These are phyloP conservation scores for Pteria penguin DNA, from an alignment of 2,888 invertebrate species.

Conservation along the genomic window DNA sequence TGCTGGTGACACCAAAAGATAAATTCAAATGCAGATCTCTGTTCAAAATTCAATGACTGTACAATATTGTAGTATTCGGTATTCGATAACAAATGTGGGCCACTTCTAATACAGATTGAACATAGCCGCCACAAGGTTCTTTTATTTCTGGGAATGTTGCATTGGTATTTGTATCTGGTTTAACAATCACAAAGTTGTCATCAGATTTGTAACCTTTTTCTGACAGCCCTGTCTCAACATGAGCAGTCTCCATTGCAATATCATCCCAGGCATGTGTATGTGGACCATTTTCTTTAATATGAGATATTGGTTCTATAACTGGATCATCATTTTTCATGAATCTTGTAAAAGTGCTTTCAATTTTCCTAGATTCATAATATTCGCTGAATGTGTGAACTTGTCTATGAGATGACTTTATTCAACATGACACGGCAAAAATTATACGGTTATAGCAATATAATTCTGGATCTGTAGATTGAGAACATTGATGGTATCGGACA, in stretches of 20 bases:
- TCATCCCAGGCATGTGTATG: slow-evolving; percentile 34
- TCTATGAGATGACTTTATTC: slow-evolving; percentile 28
- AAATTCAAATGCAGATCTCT: background rate
- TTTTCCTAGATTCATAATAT: slow-evolving; percentile 36
- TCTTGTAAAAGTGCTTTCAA: slow-evolving; percentile 15
- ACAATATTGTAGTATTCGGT: slow-evolving; percentile 20
- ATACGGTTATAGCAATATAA: slow-evolving; percentile 37
- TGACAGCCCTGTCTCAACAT: slow-evolving; percentile 33
- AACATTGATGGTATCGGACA: slow-evolving; percentile 41
- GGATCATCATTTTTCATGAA: slow-evolving; percentile 34
- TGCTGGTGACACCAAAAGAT: slow-evolving; percentile 1
- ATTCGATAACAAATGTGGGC: slow-evolving; percentile 20
- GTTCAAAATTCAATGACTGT: slow-evolving; percentile 12
- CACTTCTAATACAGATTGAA: slow-evolving; percentile 10
- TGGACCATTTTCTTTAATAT: slow-evolving; percentile 33
- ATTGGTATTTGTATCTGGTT: slow-evolving; percentile 25
- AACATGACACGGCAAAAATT: too few species aligned
- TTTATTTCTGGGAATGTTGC: slow-evolving; percentile 9
- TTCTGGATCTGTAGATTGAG: slow-evolving; percentile 38
- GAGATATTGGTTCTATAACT: slow-evolving; percentile 29
- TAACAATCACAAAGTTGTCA: slow-evolving; percentile 24
- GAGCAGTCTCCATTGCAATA: slow-evolving; percentile 21
- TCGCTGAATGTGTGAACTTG: slow-evolving; percentile 32
- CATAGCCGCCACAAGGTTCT: background rate
- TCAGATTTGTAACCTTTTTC: slow-evolving; percentile 30